Percentiles rank a stretch among this genome's conserved stretches.
phyloP scores from a whole-genome alignment of 1,140 invertebrate genomes.

The Apolygus lucorum region DNA sequence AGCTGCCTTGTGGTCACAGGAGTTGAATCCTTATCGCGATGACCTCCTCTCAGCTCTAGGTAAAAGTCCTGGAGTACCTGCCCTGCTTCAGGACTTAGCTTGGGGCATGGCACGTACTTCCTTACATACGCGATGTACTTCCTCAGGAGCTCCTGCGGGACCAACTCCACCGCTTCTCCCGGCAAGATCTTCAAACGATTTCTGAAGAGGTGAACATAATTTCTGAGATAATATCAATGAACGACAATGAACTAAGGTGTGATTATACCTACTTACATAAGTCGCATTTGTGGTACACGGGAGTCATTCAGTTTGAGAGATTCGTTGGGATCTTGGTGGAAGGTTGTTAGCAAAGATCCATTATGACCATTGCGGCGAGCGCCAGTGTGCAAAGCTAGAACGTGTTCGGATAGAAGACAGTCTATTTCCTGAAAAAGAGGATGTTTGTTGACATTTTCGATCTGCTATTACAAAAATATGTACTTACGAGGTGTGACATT shows the following conservation, averaged over 20 bases:
- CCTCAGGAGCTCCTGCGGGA: constrained; percentile 65
- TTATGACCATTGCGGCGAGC: neutral
- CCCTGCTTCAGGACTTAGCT: constrained; percentile 59
- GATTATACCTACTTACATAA: neutral
- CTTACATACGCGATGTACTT: constrained; percentile 89
- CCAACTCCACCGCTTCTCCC: constrained; percentile 55
- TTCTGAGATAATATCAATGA: no score
- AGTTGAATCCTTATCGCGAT: constrained; percentile 50
- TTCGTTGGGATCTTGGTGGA: no score
- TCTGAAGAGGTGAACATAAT: no score
- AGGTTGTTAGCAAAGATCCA: no score
- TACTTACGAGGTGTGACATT: no score
- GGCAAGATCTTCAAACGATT: constrained; percentile 52
- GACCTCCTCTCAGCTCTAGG: constrained; percentile 60
- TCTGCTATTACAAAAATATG: no score
- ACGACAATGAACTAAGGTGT: no score
- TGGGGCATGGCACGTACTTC: constrained; percentile 72
- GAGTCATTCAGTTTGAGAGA: no score
- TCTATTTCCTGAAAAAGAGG: constrained; percentile 52
- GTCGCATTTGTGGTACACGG: no score
- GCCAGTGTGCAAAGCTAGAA: constrained; percentile 62
- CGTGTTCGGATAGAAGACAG: constrained; percentile 67
- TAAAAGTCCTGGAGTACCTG: constrained; percentile 71
- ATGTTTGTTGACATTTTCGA: no score
- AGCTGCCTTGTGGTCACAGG: constrained; percentile 78